phyloP scores from a whole-genome alignment of 92 coral and sea anemone genomes.

The Epizoanthus rinbou region DNA sequence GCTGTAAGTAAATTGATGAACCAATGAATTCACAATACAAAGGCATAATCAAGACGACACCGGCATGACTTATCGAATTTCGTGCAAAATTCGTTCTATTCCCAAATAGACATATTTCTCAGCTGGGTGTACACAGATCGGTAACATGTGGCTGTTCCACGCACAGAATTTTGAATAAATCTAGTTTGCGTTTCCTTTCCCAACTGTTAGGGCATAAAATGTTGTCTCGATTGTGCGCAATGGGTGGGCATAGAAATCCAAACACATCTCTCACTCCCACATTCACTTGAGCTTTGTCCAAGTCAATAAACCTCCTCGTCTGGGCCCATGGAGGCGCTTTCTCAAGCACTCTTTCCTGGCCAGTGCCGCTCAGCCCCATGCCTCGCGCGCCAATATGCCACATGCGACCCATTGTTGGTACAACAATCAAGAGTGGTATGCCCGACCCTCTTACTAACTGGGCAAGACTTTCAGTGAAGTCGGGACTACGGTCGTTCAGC shows the following conservation, averaged over 20 bases:
- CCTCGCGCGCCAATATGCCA: conserved; percentile 57
- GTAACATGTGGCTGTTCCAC: conserved; percentile 45
- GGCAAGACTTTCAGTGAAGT: conserved; percentile 47
- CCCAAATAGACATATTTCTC: too few species aligned
- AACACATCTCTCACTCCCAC: conserved; percentile 47
- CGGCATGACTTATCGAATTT: too few species aligned
- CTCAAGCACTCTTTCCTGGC: conserved; percentile 14
- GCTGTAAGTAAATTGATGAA: too few species aligned
- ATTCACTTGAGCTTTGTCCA: conserved; percentile 39
- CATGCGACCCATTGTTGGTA: conserved; percentile 53
- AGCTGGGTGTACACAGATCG: conserved; percentile 34
- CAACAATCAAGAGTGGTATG: conserved; percentile 29
- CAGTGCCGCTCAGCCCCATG: conserved; percentile 39
- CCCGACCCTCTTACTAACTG: neutral
- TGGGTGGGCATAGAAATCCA: conserved; percentile 47
- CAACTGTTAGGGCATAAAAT: conserved; percentile 7
- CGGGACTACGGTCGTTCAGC: conserved; percentile 30
- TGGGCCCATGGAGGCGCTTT: conserved; percentile 43
- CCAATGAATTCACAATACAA: too few species aligned
- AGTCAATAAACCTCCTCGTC: conserved; percentile 39
- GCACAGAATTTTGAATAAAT: conserved; percentile 39
- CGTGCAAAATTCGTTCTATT: too few species aligned
- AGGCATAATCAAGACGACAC: too few species aligned
- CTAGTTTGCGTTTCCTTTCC: conserved; percentile 16
- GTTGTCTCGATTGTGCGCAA: conserved; percentile 1